Base-by-base conservation (phyloP, 2,113 vertebrate genomes). In the Atlantisia rogersi region DNA sequence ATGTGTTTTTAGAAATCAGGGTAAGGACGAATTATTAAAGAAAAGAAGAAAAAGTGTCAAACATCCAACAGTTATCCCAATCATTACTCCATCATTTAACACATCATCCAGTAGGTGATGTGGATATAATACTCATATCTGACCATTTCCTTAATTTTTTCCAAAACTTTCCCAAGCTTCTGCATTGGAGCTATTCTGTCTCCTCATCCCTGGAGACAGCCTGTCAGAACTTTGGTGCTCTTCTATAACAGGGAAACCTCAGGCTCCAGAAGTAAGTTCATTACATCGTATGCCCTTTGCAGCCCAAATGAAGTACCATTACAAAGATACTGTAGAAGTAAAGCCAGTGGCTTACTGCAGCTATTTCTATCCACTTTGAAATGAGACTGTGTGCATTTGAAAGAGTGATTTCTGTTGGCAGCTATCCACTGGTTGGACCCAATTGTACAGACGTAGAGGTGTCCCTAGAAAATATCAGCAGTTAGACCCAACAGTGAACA, bases 401-500 rank as follows among this genome's bases (percentile, higher is more conserved):
- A 81, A 79, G 48, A 83, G 88, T 70, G 50, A 93, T 94, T 97
- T 92, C 75, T 88, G 24, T 86, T 97, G 95, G 86, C 83, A 96
- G 62, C 28, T 68, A 71, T 90, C 68, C 76, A 91, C 67, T 68
- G 74, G 31, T 40, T 76, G 42, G 46, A 97, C 73, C 73, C 17
- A 95, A 88, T 52, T 42, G 1, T 48, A 78, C 11, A 94, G 94
- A 87, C 55, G 42, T 58, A 88, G 69, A 40, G 77, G 26, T 94
- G 78, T 92, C 90, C 74, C 92, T 96, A 88, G 90, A 97, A 96
- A 96, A 92, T 60, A 91, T 86, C 77, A 95, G 75, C 70, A 81
- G 12, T 73, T 82, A 79, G 74, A 92, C 44, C 53, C 21, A 73
- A 64, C 35, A 92, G 14, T 46, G 86, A 97, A 94, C 52, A 92